phyloP scores from a whole-genome alignment of 2,797 vertebrate species.

The Threskiornis aethiopicus region DNA sequence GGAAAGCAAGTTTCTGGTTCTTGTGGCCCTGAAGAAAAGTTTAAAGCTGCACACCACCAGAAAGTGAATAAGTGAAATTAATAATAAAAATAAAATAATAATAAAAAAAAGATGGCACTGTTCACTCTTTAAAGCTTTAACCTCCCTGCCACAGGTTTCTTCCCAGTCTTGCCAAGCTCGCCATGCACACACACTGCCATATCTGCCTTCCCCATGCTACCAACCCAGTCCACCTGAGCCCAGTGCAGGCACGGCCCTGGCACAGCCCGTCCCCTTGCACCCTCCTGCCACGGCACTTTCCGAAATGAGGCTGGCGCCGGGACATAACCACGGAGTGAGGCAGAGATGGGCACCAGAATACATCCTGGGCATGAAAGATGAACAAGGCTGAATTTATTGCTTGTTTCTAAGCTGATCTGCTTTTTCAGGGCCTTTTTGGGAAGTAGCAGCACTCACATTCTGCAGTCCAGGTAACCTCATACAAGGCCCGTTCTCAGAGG shows the following conservation, averaged over 20 bases:
- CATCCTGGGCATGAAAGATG: not conserved
- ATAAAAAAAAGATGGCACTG: not conserved
- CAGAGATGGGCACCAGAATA: not conserved
- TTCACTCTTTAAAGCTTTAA: not conserved
- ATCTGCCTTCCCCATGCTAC: not conserved
- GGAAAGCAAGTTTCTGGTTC: not conserved
- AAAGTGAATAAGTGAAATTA: rapidly evolving
- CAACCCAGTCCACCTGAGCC: not conserved
- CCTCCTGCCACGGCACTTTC: not conserved
- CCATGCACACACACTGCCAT: not conserved
- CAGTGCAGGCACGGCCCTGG: not conserved
- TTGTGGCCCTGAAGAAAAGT: not conserved
- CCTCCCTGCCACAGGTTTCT: not conserved
- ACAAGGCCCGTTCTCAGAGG: not conserved
- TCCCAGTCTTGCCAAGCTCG: not conserved
- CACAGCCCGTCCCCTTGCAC: not conserved
- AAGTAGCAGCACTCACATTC: not conserved
- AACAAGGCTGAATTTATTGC: not conserved
- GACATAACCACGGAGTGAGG: rapidly evolving
- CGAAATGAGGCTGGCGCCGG: rapidly evolving
- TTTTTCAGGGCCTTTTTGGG: not conserved
- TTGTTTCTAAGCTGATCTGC: not conserved
- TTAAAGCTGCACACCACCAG: not conserved
- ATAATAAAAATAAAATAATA: not conserved
- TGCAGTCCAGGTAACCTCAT: not conserved